These are phyloP conservation scores for Indicator maculatus DNA, from an alignment of 2,113 vertebrate genomes.

Conservation along the genomic window DNA sequence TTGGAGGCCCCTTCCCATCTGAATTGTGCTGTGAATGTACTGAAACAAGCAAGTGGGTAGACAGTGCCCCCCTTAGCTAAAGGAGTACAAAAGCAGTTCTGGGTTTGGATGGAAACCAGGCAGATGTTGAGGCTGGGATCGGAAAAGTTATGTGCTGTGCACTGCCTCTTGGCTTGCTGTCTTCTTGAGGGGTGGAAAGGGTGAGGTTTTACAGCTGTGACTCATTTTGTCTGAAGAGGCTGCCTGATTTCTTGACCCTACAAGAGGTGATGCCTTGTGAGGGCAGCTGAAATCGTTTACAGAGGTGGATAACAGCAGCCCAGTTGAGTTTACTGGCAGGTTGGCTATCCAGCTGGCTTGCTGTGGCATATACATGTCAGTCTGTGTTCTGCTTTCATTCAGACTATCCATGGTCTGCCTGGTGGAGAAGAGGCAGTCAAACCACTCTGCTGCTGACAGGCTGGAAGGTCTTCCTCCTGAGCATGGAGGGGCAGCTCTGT, in stretches of 20 bases:
- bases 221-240: not conserved
- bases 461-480: not conserved
- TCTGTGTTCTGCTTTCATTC: not conserved
- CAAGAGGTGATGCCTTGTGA: not conserved
- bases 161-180: not conserved
- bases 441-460: not conserved
- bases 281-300: not conserved
- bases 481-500: not conserved
- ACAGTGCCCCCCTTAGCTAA: not conserved
- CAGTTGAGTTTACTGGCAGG: not conserved
- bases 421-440: not conserved
- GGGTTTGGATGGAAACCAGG: not conserved
- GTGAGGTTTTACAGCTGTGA: not conserved
- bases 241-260: not conserved
- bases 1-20: not conserved
- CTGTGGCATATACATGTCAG: accelerated
- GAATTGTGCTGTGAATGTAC: not conserved
- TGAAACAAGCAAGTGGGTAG: not conserved
- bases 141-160: not conserved
- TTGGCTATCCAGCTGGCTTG: not conserved
- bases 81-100: not conserved
- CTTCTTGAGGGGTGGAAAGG: not conserved
- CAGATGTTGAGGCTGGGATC: not conserved
- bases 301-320: not conserved
- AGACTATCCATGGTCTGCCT: not conserved